A percentile compares a stretch with the other conserved stretches of the same genome.
phyloP scores from a whole-genome alignment of 2,113 vertebrate genomes.

The Motacilla alba region DNA sequence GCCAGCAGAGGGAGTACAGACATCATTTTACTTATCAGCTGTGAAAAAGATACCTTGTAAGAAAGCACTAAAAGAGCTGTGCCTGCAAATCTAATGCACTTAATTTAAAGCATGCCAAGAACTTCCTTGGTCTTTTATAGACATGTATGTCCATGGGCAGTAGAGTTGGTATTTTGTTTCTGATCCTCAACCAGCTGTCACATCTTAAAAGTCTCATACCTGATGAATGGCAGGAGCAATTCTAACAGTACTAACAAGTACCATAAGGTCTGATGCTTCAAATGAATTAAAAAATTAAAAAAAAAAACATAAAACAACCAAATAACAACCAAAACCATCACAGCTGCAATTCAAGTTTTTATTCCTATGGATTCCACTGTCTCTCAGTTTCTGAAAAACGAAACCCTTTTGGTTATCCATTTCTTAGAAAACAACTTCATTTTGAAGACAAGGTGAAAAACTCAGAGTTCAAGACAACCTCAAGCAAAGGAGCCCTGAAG shows the following conservation, averaged over 20 bases:
- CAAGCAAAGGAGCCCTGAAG: background rate
- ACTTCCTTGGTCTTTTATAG: background rate
- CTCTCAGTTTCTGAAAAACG: background rate
- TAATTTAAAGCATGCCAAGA: constrained; percentile 21
- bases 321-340: background rate
- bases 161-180: background rate
- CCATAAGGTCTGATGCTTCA: background rate
- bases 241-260: background rate
- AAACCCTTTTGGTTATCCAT: background rate
- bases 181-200: background rate
- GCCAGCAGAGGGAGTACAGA: constrained; percentile 63
- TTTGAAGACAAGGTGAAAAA: background rate
- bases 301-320: too few relatives aligned
- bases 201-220: background rate
- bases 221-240: background rate
- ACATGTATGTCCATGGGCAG: background rate
- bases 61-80: background rate
- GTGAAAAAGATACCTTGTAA: constrained; percentile 45
- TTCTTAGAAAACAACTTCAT: background rate
- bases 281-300: background rate
- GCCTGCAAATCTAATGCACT: background rate
- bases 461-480: background rate
- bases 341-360: background rate
- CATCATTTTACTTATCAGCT: constrained; percentile 52
- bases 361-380: background rate